Base-by-base conservation (phyloP, 2,888 invertebrate genomes). In the Andrena camellia region DNA sequence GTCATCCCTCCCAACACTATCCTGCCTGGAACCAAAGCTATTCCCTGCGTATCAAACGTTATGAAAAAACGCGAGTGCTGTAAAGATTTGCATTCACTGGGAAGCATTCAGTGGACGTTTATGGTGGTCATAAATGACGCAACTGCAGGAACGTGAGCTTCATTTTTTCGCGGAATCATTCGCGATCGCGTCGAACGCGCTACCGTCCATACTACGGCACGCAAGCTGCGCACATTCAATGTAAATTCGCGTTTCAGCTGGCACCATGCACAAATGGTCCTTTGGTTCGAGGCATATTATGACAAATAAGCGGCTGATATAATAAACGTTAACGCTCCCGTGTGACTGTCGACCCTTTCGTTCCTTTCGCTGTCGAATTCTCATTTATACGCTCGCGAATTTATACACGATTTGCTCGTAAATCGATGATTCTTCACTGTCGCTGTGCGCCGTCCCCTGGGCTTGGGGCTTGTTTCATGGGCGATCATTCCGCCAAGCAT, bases 281-380 rank as follows among this genome's bases (percentile, higher is more conserved):
- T n/a, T 50, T 50, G 26, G n/a, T 35, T 57, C 35, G 4, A 17
- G 23, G n/a, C 23, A 17, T 50, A 54, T 76, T 50, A 50, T 64
- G 81, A 73, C 81, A 83, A 83, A 83, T 42, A 66, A 67, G 60
- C 33, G 66, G 8, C n/a, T 13, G 63, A 72, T 71, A 13, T 52
- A 42, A 52, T 80, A 59, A 70, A 71, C 6, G 52, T 23, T 20
- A 66, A 78, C 23, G 70, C 13, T 62, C 50, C 13, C 10, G 6
- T 5, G 42, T 17, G 42, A 42, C 57, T 1, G 26, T 0, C n/a
- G 42, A 2, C 13, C 20, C 20, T 26, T 10, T 23, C 20, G 0
- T n/a, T 29, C 33, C 42, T 31, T 23, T 54, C 52, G 17, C 42
- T 6, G 17, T 13, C 5, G 1, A 23, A 59, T 64, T 33, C 23